Conservation (phyloP, 1,140 invertebrate species). For the Platorchestia sp. region DNA sequence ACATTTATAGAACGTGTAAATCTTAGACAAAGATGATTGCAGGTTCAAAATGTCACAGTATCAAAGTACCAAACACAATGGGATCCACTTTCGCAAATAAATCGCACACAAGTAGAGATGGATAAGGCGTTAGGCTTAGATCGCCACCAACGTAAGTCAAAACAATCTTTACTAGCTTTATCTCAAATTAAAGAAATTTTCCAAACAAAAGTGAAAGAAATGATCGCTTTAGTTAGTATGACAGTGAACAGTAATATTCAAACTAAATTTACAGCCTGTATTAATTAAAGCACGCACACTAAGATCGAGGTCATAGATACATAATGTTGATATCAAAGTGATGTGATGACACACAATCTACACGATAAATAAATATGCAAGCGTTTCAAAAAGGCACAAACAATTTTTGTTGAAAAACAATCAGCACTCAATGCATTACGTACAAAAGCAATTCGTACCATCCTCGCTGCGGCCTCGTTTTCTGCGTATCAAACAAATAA, state of each 20-base stretch:
- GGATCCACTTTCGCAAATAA: no score
- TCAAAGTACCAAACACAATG: no score
- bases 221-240: neutral
- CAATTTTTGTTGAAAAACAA: neutral
- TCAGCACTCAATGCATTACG: neutral
- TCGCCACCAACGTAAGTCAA: no score
- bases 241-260: neutral
- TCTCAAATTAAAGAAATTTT: no score
- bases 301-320: neutral
- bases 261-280: neutral
- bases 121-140: no score
- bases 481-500: slow-evolving; percentile 86
- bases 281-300: neutral
- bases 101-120: no score
- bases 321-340: neutral
- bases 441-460: slow-evolving; percentile 56
- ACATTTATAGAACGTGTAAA: no score
- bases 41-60: no score
- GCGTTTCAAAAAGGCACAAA: neutral
- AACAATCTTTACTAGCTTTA: no score
- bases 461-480: slow-evolving; percentile 71
- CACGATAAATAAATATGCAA: neutral
- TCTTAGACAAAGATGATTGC: no score
- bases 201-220: neutral
- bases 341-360: neutral